phyloP scores from a whole-genome alignment of 2,113 vertebrate genomes.

The Gobius niger region DNA sequence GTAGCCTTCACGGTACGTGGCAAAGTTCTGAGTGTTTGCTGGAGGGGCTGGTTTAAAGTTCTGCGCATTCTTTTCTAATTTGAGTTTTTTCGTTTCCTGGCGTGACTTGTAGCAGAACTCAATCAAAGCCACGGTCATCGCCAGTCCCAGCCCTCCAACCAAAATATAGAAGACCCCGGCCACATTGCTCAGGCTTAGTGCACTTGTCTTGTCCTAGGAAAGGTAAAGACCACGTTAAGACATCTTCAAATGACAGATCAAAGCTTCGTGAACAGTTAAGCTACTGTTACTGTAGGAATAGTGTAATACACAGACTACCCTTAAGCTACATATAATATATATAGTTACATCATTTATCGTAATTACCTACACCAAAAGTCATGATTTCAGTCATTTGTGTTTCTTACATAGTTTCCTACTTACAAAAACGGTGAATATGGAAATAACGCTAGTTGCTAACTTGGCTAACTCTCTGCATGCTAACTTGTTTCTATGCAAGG shows the following conservation, averaged over 20 bases:
- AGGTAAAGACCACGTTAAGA: slow-evolving; percentile 79
- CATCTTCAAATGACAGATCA: slow-evolving; percentile 24
- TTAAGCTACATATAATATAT: neutral
- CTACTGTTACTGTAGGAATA: too few relatives aligned
- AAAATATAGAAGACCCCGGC: slow-evolving; percentile 99
- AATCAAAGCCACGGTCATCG: slow-evolving; percentile 99
- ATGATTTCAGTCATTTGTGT: too few relatives aligned
- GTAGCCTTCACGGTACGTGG: slow-evolving; percentile 99
- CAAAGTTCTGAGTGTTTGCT: slow-evolving; percentile 93
- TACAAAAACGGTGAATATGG: slow-evolving; percentile 64
- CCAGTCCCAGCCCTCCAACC: slow-evolving; percentile 95
- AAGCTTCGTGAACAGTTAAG: neutral
- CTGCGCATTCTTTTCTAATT: slow-evolving; percentile 93
- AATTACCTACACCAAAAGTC: too few relatives aligned
- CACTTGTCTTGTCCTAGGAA: slow-evolving; percentile 99
- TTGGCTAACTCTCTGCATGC: slow-evolving; percentile 49
- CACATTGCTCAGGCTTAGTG: slow-evolving; percentile 98
- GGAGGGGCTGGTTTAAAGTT: slow-evolving; percentile 95
- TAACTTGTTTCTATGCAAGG: slow-evolving; percentile 53
- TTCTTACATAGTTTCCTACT: too few relatives aligned
- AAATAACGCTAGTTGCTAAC: slow-evolving; percentile 25
- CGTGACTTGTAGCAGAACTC: slow-evolving; percentile 99
- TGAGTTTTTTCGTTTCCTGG: slow-evolving; percentile 96
- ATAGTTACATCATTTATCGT: too few relatives aligned
- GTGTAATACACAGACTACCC: too few relatives aligned